Base-by-base conservation (phyloP, 2,113 vertebrate genomes). In the Chionodraco myersi region DNA sequence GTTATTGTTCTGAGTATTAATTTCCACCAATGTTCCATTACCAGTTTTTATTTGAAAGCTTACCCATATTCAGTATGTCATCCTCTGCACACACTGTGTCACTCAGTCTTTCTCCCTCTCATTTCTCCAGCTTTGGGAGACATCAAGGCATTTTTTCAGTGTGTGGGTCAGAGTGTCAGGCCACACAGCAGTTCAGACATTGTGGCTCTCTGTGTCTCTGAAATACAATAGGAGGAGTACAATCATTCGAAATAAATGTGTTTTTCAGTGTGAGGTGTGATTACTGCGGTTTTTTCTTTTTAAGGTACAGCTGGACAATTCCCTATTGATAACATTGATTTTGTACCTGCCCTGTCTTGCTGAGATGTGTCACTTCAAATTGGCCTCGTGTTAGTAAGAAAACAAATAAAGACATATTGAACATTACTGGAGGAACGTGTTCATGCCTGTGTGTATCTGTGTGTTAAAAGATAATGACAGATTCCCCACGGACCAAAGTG, bases 231-330 rank as follows among this genome's bases (percentile, higher is more conserved):
- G 51, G 23, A 57, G 41, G n/a, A 54, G 16, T 21, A 48, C 49
- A 81, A 67, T 48, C 12, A 30, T 62, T 4, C 12, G 12, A 34
- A 10, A 18, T 69, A 77, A 82, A 81, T 69, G 36, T 71, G 18
- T 7, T 87, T 75, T 73, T 57, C 26, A 59, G 21, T 45, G 10
- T 62, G 30, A 60, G 6, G 14, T 1, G 67, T 80, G 57, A 60
- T 75, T 68, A 56, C 36, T 9, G 23, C 23, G 1, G 26, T 61
- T 72, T 75, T 75, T 36, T 72, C 21, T 78, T 36, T 53, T 13
- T 8, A 74, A 53, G 6, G n/a, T 52, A 15, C 30, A 58, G 44
- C 61, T 18, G 23, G n/a, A 68, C 49, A 51, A 34, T 12, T 44
- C 16, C 0, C 14, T 57, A 41, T 60, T 75, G 61, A 41, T 57